Evolutionary conservation across 2,888 invertebrate genomes (phyloP), one percentile per base, ranked within the genome.

Genomic region (Xestia rhomboidea): DNA sequence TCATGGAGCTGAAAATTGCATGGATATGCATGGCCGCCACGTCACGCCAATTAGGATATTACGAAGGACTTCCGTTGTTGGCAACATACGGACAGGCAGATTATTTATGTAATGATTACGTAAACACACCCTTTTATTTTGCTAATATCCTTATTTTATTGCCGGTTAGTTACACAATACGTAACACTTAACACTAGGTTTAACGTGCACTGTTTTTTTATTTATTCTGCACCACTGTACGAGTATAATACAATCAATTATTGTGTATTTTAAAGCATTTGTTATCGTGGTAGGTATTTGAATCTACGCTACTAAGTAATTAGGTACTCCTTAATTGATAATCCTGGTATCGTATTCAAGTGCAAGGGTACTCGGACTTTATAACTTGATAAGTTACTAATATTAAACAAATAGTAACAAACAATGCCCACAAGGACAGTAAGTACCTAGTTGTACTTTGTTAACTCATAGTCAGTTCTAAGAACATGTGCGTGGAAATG

Each of bases 51-150:
- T 93, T 92, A 93, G 92, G 90, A 92, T 87, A 88, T 88, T 83
- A 88, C 87, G 90, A 93, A 93, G 92, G 90, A 92, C 90, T 93
- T 93, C 93, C 92, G 91, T 68, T 66, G n/a, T 60, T 68, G 46
- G 81, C 75, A 88, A 88, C 80, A 41, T 18, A 88, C 87, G 83
- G 83, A 90, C 85, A 85, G 75, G 84, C 88, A 44, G 10, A 71
- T 51, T 60, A 57, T 57, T 41, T 54, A 54, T 71, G 54, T 8
- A 70, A 46, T 60, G 18, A 46, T 41, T 44, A 34, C 24, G 21
- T 41, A 24, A 67, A 46, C 51, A 54, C 46, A 18, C 34, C 27
- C 10, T n/a, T 49, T 69, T 57, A 18, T 34, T 27, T 67, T 21
- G 57, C 27, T 38, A 34, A 41, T 44, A 30, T 57, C 24, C 64